Evolutionary conservation across 2,888 invertebrate species (phyloP), one percentile per base, ranked within the genome.

Genomic region (Rhimphoctona megacephalus): DNA sequence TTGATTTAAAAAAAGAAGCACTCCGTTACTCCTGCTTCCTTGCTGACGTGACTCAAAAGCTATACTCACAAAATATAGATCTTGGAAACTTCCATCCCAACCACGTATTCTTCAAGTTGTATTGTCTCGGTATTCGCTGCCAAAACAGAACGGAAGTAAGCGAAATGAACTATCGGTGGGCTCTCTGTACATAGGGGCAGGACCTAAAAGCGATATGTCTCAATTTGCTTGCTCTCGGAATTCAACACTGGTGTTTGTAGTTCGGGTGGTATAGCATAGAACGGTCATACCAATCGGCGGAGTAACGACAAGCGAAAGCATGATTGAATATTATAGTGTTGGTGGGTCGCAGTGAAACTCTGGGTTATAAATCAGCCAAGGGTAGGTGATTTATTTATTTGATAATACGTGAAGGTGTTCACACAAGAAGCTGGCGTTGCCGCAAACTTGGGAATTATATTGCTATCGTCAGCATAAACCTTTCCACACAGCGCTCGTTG

Each of bases 321-420:
- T 83, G 86, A 87, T 87, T 86, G 83, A 77, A 85, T 86, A 83
- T 86, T 81, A 77, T 64, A 72, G 57, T 70, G 83, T 80, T 72
- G 79, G 30, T 61, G 74, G 72, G 81, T 22, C 46, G 46, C 54
- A 81, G 74, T 81, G 78, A 84, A 87, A 81, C 86, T 89, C 78
- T 52, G 61, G 30, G 83, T 79, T 76, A 85, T 89, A 89, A 88
- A 89, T 89, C 90, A 89, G 74, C 64, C 69, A 57, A 36, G 61
- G 33, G 81, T 43, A 36, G 84, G 85, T 89, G 90, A 90, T 90
- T 89, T 90, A 90, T 90, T 90, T 89, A 90, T 90, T 90, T 88
- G 87, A 88, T 90, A 89, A 90, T 88, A 89, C 85, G 30, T 43
- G 64, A 66, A 36, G 76, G n/a, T 43, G 39, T 57, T 57, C 72